Conservation (phyloP, 1,140 invertebrate genomes). For the Vollenhovia emeryi region DNA sequence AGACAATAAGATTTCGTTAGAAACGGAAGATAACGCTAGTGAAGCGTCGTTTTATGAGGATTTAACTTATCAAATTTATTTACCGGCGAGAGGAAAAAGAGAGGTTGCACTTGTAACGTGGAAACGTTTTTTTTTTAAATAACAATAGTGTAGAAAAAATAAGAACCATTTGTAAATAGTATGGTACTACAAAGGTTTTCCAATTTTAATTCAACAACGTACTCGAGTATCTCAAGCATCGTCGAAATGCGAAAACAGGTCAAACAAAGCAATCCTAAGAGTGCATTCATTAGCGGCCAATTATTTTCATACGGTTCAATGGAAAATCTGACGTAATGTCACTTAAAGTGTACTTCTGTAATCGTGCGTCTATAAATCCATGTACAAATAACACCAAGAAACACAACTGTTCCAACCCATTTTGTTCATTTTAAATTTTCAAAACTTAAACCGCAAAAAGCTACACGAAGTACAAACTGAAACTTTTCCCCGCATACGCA, state of each 20-base stretch:
- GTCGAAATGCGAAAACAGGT: constrained; percentile 49
- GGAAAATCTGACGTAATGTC: constrained; percentile 57
- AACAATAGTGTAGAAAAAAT: background rate
- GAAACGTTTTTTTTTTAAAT: background rate
- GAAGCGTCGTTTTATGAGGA: background rate
- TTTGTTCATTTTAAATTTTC: background rate
- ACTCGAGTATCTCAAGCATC: constrained; percentile 23
- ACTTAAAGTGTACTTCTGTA: constrained; percentile 7
- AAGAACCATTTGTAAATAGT: background rate
- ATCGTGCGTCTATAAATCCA: background rate
- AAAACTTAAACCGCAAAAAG: background rate
- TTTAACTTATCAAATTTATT: background rate
- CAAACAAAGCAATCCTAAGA: constrained; percentile 49
- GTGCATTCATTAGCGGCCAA: constrained; percentile 79
- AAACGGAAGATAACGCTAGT: background rate
- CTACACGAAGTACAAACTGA: background rate
- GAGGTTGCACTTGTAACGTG: background rate
- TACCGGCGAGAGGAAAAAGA: background rate
- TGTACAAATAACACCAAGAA: background rate
- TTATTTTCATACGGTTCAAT: constrained; percentile 79
- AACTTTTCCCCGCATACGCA: background rate
- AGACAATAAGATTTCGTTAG: background rate
- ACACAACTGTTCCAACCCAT: background rate
- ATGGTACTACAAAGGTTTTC: background rate
- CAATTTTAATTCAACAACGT: constrained; percentile 28